phyloP scores from a whole-genome alignment of 2,797 vertebrate species.

The Sarcoramphus papa region DNA sequence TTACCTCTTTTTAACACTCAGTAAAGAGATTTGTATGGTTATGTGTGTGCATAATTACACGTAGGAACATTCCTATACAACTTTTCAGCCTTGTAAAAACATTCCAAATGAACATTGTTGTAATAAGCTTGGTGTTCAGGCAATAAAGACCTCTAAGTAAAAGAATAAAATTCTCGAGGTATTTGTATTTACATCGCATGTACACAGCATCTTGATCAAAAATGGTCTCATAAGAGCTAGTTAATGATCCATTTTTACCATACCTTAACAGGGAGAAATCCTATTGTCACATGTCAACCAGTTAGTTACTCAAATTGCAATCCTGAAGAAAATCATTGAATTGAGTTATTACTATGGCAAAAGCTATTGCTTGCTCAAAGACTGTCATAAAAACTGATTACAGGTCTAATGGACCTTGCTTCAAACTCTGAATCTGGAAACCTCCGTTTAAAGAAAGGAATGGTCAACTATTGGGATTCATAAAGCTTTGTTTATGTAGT shows the following conservation, averaged over 20 bases:
- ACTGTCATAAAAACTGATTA: slow-evolving; percentile 8
- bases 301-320: neutral
- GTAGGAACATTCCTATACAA: neutral
- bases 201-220: neutral
- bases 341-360: neutral
- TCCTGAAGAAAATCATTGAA: neutral
- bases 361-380: slow-evolving; percentile 4
- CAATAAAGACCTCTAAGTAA: neutral
- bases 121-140: neutral
- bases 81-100: neutral
- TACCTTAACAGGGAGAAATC: neutral
- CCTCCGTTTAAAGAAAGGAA: neutral
- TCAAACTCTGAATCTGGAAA: neutral
- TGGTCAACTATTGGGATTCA: neutral
- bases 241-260: neutral
- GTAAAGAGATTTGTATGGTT: neutral
- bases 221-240: neutral
- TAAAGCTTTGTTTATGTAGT: neutral
- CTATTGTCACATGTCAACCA: neutral
- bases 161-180: neutral
- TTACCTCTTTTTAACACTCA: neutral
- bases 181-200: neutral
- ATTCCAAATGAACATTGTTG: neutral
- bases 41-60: neutral
- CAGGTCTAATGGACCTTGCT: neutral